Base-by-base conservation (phyloP, 2,797 vertebrate species). In the Aulostomus chinensis region DNA sequence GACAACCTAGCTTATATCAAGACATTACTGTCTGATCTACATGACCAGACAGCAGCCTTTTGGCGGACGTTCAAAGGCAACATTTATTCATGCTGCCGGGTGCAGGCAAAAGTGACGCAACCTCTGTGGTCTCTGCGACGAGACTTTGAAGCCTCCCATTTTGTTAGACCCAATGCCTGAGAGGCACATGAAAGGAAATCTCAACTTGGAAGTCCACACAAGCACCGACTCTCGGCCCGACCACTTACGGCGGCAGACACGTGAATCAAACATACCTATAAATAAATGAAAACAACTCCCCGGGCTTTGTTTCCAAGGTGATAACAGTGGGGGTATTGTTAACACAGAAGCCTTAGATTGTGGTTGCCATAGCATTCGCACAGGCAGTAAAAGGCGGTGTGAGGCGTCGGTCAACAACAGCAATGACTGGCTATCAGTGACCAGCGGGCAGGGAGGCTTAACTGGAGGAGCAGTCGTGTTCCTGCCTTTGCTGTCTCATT, bases 161-260 rank as follows among this genome's bases (percentile, higher is more conserved):
- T 80, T 78, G 68, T 58, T 28, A 6, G 50, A 34, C 52, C 55
- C 26, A 5, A 67, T 22, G 43, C 59, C 68, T 33, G 58, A 73
- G 69, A 69, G 68, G 17, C 56, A 80, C 73, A 87, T 84, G 79
- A 87, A 86, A 86, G 84, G 57, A 32, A 25, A 56, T 22, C 31
- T 17, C 47, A 81, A 83, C 84, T 86, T 87, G 86, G 86, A 89
- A 85, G 86, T 82, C 32, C 17, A 74, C 55, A 51, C 57, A 11
- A 65, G 67, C 58, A 1, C 63, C 41, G 47, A 73, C 54, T 67
- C 64, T 43, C 41, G 16, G 20, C 68, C 73, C 3, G 52, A 66
- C 58, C 76, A 74, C 61, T 83, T 68, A 52, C 5, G 8, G 38
- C 33, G 11, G 4, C 9, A 16, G 56, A 39, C 53, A 16, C n/a